Conservation (phyloP, 2,113 vertebrate genomes). For the Chamaetylas fuelleborni region DNA sequence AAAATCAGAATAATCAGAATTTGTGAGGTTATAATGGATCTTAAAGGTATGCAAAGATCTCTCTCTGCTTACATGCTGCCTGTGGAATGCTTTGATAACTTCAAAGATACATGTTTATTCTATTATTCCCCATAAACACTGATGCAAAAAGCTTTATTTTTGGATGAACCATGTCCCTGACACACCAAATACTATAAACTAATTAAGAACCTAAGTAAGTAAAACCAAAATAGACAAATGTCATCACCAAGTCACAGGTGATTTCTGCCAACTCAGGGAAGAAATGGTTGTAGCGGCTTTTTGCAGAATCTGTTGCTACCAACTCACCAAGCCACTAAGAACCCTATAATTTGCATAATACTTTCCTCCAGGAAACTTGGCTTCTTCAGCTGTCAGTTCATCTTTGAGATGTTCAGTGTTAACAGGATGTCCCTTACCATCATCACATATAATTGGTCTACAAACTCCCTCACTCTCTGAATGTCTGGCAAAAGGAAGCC, state of each 20-base stretch:
- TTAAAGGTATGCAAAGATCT: not conserved
- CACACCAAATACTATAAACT: not conserved
- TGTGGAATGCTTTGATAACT: not conserved
- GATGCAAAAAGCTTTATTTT: not conserved
- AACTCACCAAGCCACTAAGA: not conserved
- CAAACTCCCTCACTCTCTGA: not conserved
- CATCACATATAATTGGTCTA: rapidly evolving
- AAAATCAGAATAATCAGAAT: not conserved
- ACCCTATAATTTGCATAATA: not conserved
- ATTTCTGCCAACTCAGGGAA: not conserved
- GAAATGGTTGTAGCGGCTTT: not conserved
- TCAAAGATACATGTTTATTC: not conserved
- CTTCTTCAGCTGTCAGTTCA: not conserved
- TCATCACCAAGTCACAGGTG: not conserved
- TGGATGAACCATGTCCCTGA: not conserved
- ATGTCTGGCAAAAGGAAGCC: not conserved
- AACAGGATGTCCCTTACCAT: not conserved
- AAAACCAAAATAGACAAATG: not conserved
- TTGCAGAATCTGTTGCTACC: not conserved
- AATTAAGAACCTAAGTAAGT: not conserved
- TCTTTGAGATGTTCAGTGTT: not conserved
- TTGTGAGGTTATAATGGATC: not conserved
- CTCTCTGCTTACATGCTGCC: not conserved
- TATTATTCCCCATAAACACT: not conserved
- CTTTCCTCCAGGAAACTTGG: not conserved